These are phyloP conservation scores for Calyptommatus sinebrachiatus DNA, from an alignment of 2,113 vertebrate species.

Conservation along the genomic window DNA sequence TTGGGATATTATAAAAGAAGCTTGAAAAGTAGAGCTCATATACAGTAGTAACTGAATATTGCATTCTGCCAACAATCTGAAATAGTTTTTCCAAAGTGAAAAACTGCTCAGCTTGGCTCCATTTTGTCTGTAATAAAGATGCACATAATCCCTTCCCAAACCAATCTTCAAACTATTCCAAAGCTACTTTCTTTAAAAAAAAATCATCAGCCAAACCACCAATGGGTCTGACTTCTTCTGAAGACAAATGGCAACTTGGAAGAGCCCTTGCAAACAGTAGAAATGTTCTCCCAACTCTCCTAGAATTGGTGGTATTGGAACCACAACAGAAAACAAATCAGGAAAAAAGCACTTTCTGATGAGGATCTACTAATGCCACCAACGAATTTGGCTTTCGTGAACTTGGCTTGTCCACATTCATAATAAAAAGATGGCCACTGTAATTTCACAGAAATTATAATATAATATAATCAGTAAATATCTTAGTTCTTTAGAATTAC, in stretches of 20 bases:
- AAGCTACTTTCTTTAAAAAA: not conserved
- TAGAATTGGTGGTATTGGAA: constrained; percentile 1
- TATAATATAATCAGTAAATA: not conserved
- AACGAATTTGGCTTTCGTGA: not conserved
- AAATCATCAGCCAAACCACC: constrained; percentile 2
- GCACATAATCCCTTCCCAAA: not conserved
- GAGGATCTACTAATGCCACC: fast-evolving
- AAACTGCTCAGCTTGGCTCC: constrained; percentile 24
- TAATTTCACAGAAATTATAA: not conserved
- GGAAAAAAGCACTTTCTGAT: fast-evolving
- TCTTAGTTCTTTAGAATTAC: not conserved
- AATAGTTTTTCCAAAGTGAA: constrained; percentile 24
- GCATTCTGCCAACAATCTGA: constrained; percentile 3
- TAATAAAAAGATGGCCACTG: not conserved
- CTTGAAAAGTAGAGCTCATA: not conserved
- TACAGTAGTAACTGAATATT: constrained; percentile 2
- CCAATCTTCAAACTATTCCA: not conserved
- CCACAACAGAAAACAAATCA: not conserved
- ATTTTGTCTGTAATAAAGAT: constrained; percentile 2
- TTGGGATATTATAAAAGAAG: not conserved
- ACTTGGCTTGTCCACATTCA: not conserved
- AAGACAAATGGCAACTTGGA: not conserved
- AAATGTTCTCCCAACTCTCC: not conserved
- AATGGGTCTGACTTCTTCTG: not conserved
- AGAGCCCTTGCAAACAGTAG: not conserved